phyloP scores from a whole-genome alignment of 2,797 vertebrate species.

The Pseudochromis fuscus region DNA sequence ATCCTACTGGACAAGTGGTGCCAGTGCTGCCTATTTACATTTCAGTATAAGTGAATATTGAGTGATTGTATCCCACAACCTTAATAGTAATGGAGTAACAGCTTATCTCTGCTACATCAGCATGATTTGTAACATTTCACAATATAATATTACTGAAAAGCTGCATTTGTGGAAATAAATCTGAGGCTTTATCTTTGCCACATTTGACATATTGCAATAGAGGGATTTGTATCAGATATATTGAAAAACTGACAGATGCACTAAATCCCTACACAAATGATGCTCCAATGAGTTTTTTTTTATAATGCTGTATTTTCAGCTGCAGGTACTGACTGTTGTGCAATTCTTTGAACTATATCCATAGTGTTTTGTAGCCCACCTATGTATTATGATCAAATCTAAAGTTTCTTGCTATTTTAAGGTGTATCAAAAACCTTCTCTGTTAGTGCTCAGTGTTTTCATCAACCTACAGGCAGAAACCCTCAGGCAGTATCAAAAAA shows the following conservation, averaged over 20 bases:
- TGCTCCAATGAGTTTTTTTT: slow-evolving; percentile 28
- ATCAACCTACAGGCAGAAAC: slow-evolving; percentile 18
- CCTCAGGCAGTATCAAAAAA: slow-evolving; percentile 20
- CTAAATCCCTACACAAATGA: slow-evolving; percentile 28
- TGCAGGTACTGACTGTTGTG: not conserved
- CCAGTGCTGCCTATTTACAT: not conserved
- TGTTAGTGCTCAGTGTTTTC: slow-evolving; percentile 13
- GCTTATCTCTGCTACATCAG: slow-evolving; percentile 10
- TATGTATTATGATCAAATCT: slow-evolving; percentile 3
- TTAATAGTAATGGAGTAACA: slow-evolving; percentile 17
- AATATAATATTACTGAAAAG: slow-evolving; percentile 19
- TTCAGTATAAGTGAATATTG: slow-evolving; percentile 5
- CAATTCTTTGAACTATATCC: not conserved
- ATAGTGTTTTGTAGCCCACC: not conserved
- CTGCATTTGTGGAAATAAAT: slow-evolving; percentile 35
- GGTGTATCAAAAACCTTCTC: not conserved
- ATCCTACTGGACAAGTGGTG: not conserved
- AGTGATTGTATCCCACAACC: slow-evolving; percentile 13
- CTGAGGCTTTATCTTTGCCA: slow-evolving; percentile 42
- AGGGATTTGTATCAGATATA: slow-evolving; percentile 46
- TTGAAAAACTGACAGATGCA: slow-evolving; percentile 41
- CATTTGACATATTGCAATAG: slow-evolving; percentile 25
- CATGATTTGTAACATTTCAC: slow-evolving; percentile 37
- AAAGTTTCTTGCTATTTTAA: not conserved
- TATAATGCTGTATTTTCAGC: slow-evolving; percentile 11